Percentiles rank a stretch among this genome's conserved stretches.
phyloP scores from a whole-genome alignment of 2,113 vertebrate species.

The Carettochelys insculpta region DNA sequence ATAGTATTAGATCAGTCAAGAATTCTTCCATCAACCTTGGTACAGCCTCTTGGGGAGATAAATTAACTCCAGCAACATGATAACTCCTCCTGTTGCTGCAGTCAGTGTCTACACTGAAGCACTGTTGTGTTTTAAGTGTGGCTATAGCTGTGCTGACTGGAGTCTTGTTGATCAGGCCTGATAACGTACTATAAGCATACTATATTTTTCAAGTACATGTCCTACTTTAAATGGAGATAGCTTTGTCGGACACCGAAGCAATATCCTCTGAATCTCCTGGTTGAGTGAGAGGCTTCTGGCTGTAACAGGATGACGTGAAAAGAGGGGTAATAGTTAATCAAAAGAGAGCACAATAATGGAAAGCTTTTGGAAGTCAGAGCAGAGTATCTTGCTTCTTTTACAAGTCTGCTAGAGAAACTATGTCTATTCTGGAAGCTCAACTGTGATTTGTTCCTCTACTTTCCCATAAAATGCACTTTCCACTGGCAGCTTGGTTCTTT shows the following conservation, averaged over 20 bases:
- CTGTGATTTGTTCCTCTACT: neutral
- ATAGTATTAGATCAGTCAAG: neutral
- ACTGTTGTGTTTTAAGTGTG: neutral
- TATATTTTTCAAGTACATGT: neutral
- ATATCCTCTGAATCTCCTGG: neutral
- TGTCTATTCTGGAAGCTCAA: neutral
- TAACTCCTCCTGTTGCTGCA: neutral
- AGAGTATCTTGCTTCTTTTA: neutral
- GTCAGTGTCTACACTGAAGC: neutral
- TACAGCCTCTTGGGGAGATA: neutral
- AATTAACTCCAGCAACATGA: neutral
- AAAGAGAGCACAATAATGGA: neutral
- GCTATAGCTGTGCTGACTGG: neutral
- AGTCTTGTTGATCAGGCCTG: neutral
- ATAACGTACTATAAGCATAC: neutral
- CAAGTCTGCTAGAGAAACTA: neutral
- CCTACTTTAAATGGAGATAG: neutral
- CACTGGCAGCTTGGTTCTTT: neutral
- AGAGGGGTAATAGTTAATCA: neutral
- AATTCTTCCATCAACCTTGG: too few species aligned
- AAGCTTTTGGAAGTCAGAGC: neutral
- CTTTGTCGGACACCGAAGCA: neutral
- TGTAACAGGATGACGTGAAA: neutral
- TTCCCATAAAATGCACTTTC: neutral
- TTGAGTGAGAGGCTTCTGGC: neutral